Percentiles rank a stretch among this genome's conserved stretches.
phyloP scores from a whole-genome alignment of 1,140 invertebrate genomes.

The Halyomorpha halys region DNA sequence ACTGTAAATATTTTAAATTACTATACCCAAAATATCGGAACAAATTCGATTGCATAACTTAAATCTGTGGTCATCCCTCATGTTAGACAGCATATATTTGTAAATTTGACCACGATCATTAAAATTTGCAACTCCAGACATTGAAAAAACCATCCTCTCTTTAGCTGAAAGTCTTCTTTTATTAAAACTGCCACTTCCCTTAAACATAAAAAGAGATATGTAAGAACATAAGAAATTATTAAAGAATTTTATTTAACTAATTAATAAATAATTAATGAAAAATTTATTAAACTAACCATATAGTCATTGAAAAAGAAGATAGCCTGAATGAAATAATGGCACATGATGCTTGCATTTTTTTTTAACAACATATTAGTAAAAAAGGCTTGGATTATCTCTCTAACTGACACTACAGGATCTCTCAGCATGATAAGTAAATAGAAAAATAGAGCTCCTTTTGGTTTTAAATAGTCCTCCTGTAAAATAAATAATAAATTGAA shows the following conservation, averaged over 20 bases:
- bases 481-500: background rate
- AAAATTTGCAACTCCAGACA: conserved; percentile 41
- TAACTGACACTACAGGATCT: background rate
- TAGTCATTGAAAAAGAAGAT: conserved; percentile 13
- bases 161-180: conserved; percentile 40
- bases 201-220: background rate
- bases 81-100: conserved; percentile 50
- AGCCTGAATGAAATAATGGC: conserved; percentile 7
- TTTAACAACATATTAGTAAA: background rate
- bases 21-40: conserved; percentile 38
- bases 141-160: conserved; percentile 42
- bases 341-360: conserved; percentile 2
- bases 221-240: background rate
- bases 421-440: background rate
- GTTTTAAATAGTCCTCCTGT: conserved; percentile 7
- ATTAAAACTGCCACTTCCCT: conserved; percentile 38
- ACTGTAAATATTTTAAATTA: too few relatives aligned
- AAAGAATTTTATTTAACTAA: too few relatives aligned
- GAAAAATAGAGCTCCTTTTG: background rate
- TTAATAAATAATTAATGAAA: too few relatives aligned
- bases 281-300: background rate
- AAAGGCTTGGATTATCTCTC: background rate
- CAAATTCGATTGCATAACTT: conserved; percentile 38
- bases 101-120: conserved; percentile 44
- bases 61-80: conserved; percentile 42